Evolutionary conservation across 2,888 invertebrate species (phyloP).

Genomic region (Oxycera nigricornis): DNA sequence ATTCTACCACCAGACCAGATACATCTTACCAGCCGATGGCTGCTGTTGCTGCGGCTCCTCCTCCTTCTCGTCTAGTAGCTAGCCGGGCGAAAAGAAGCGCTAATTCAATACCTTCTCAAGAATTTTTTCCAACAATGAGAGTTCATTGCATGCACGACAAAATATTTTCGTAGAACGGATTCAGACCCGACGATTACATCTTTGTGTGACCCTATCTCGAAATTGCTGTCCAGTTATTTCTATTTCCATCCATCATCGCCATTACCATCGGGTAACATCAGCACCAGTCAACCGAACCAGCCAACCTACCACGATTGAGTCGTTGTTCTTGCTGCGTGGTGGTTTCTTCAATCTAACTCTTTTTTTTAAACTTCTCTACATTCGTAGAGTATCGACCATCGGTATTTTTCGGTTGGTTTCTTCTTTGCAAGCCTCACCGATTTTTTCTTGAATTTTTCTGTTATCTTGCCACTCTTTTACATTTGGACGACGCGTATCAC

Average conservation of each 20-base stretch:
- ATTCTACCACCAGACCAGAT: neutral
- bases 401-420: slow-evolving; percentile 7
- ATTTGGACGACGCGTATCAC: slow-evolving; percentile 12
- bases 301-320: neutral
- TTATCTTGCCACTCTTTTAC: slow-evolving; percentile 10
- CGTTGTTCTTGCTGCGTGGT: neutral
- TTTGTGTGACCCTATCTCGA: slow-evolving; percentile 24
- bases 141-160: slow-evolving; percentile 28
- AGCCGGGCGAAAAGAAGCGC: neutral
- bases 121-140: neutral
- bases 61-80: too few species aligned
- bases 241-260: slow-evolving; percentile 2
- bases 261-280: neutral
- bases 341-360: slow-evolving; percentile 1
- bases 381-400: slow-evolving; percentile 12
- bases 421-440: neutral
- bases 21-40: too few species aligned
- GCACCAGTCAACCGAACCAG: neutral
- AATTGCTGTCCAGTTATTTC: slow-evolving; percentile 28
- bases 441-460: slow-evolving; percentile 7
- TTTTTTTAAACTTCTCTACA: neutral
- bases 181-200: neutral
- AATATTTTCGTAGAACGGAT: slow-evolving; percentile 26
- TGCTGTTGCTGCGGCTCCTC: too few species aligned
- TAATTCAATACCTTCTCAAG: neutral